These are phyloP conservation scores for Bombus pascuorum DNA, from an alignment of 1,140 invertebrate species.

Conservation along the genomic window DNA sequence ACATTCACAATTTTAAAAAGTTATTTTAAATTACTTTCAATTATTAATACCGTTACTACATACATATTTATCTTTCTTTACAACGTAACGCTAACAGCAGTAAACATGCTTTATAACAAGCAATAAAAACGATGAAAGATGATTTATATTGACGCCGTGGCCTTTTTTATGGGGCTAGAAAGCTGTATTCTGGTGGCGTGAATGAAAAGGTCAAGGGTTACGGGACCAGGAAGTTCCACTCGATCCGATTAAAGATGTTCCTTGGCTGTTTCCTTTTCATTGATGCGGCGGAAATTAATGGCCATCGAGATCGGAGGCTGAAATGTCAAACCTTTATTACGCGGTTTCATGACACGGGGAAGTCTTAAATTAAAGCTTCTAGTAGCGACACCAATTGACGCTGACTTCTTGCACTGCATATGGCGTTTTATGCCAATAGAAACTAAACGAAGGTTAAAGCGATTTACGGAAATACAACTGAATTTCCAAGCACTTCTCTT, in stretches of 20 bases:
- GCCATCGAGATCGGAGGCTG: neutral
- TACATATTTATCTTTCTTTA: neutral
- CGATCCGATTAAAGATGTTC: neutral
- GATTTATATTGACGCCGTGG: no score
- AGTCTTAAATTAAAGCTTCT: slow-evolving; percentile 16
- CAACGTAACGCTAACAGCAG: neutral
- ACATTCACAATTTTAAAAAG: neutral
- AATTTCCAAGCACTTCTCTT: neutral
- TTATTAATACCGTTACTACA: no score
- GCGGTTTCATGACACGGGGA: neutral
- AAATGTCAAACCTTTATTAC: slow-evolving; percentile 29
- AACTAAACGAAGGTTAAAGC: neutral
- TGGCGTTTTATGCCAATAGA: neutral
- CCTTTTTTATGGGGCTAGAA: neutral
- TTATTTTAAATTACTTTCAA: neutral
- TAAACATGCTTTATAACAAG: neutral
- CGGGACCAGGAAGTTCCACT: neutral
- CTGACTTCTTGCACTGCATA: no score
- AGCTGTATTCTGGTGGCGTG: neutral
- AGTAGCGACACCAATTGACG: neutral
- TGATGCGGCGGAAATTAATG: slow-evolving; percentile 17
- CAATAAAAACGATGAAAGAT: no score
- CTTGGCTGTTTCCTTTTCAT: neutral
- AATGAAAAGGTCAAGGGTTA: slow-evolving; percentile 23
- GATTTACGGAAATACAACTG: neutral